Conservation (phyloP, 2,113 vertebrate genomes). For the Benitochromis conjunctus region DNA sequence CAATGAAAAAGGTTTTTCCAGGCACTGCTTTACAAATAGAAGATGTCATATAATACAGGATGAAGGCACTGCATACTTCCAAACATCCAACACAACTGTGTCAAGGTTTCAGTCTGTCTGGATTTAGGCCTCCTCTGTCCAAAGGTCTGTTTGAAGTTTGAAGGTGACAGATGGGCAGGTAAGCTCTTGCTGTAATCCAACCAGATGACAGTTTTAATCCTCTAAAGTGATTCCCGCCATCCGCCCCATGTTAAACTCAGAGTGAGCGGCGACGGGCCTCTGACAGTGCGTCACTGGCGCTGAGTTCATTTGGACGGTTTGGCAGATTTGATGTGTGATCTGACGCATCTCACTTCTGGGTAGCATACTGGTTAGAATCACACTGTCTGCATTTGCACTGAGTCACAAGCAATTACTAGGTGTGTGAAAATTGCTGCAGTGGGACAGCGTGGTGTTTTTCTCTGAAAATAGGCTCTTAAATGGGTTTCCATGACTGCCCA, state of each 20-base stretch:
- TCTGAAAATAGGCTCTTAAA: neutral
- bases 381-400: neutral
- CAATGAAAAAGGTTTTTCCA: neutral
- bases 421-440: neutral
- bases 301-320: neutral
- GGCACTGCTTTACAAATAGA: neutral
- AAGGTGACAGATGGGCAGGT: slow-evolving; percentile 49
- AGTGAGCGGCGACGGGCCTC: neutral
- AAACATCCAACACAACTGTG: neutral
- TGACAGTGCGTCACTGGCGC: neutral
- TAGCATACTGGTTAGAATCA: neutral
- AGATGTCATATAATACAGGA: neutral
- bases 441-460: neutral
- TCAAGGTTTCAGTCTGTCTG: neutral
- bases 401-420: neutral
- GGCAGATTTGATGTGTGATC: neutral
- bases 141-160: neutral
- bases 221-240: slow-evolving; percentile 39
- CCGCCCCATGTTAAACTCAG: neutral
- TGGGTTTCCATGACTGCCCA: neutral
- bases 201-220: slow-evolving; percentile 50
- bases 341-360: neutral
- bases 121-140: neutral
- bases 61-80: neutral
- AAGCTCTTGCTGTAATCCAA: slow-evolving; percentile 36